A percentile compares a stretch with the other conserved stretches of the same genome.
phyloP scores from a whole-genome alignment of 2,797 vertebrate genomes.

The Smutsia gigantea region DNA sequence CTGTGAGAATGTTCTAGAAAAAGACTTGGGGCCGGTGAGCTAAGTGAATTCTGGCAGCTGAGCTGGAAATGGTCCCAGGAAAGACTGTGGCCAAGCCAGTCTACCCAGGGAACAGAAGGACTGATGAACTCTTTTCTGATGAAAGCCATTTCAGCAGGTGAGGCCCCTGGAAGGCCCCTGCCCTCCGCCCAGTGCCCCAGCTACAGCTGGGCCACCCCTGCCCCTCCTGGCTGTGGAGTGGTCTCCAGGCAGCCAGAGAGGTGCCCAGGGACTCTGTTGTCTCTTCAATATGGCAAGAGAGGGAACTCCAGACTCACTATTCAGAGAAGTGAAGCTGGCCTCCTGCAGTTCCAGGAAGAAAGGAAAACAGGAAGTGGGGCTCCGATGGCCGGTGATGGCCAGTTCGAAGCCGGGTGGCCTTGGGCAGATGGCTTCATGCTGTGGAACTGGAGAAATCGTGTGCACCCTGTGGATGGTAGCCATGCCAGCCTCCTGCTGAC shows the following conservation, averaged over 20 bases:
- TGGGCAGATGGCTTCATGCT: background rate
- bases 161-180: no score
- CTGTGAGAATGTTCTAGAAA: background rate
- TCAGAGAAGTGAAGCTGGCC: background rate
- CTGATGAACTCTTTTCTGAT: no score
- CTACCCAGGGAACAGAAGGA: background rate
- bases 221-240: rapidly evolving
- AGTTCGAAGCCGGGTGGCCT: background rate
- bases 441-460: background rate
- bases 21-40: background rate
- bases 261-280: background rate
- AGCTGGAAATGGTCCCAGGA: background rate
- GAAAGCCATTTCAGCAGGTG: background rate
- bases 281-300: background rate
- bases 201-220: background rate
- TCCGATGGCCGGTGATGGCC: background rate
- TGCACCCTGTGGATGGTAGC: background rate
- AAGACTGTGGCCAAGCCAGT: background rate
- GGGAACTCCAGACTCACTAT: background rate
- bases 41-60: background rate
- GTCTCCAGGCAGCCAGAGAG: background rate
- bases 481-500: background rate
- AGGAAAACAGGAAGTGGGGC: background rate
- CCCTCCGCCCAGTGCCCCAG: background rate
- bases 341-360: background rate